Conservation (phyloP, 1,140 invertebrate species). For the Leptopilina boulardi region DNA sequence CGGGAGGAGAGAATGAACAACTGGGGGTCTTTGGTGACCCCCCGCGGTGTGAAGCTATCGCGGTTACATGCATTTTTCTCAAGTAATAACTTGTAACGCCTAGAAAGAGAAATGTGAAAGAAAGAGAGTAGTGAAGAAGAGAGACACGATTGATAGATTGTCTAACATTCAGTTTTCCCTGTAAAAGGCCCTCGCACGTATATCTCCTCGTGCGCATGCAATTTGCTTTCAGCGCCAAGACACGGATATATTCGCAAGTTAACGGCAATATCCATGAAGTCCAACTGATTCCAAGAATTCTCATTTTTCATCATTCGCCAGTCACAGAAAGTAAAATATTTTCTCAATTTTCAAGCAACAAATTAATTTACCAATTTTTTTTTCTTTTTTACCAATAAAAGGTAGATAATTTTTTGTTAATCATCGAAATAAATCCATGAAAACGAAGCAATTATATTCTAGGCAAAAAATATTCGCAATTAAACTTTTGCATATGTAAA, state of each 20-base stretch:
- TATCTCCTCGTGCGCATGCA: constrained; percentile 53
- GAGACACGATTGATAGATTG: constrained; percentile 69
- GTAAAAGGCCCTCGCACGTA: constrained; percentile 62
- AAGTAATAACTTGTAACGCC: constrained; percentile 71
- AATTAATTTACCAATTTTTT: too few relatives aligned
- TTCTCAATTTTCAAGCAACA: not conserved
- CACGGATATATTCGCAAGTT: constrained; percentile 56
- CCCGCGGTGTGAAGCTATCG: constrained; percentile 68
- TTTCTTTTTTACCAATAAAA: too few relatives aligned
- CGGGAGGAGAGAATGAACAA: constrained; percentile 57
- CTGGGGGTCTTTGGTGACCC: constrained; percentile 61
- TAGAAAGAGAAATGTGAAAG: constrained; percentile 52
- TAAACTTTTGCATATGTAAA: too few relatives aligned
- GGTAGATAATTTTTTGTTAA: too few relatives aligned
- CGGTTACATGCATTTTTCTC: constrained; percentile 68
- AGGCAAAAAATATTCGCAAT: too few relatives aligned
- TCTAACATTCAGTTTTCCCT: constrained; percentile 68
- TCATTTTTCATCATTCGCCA: constrained; percentile 43
- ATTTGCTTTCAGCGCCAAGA: constrained; percentile 56
- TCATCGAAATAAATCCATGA: too few relatives aligned
- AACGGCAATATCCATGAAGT: constrained; percentile 39
- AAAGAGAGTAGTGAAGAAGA: constrained; percentile 51
- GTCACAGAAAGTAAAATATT: constrained; percentile 25
- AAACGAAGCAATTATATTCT: too few relatives aligned
- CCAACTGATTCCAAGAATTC: constrained; percentile 56